phyloP scores from a whole-genome alignment of 1,140 invertebrate species.

The Aphelinus certus region DNA sequence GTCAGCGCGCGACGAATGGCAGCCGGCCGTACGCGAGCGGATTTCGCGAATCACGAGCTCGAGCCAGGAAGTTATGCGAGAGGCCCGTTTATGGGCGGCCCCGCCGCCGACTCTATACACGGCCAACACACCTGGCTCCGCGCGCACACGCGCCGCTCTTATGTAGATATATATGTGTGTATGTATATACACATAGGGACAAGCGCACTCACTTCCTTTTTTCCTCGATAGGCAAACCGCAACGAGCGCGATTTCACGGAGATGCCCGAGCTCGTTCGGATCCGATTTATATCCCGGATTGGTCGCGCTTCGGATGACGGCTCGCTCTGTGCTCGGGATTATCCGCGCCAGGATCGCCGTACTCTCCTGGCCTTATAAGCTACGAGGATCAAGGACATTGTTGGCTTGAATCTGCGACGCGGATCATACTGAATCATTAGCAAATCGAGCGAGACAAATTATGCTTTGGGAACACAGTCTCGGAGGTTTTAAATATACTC shows the following conservation, averaged over 20 bases:
- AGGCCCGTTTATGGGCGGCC: conserved; percentile 26
- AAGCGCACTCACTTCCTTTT: conserved; percentile 1
- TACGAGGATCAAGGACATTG: no score
- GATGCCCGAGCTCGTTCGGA: conserved; percentile 9
- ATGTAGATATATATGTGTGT: neutral
- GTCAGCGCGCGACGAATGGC: no score
- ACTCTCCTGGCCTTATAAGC: no score
- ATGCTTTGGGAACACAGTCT: no score
- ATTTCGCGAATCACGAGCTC: conserved; percentile 31
- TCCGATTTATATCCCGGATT: neutral
- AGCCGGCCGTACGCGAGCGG: no score
- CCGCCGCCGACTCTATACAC: neutral
- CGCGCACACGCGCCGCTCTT: neutral
- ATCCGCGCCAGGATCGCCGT: no score
- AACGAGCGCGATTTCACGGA: neutral
- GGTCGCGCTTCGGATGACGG: neutral
- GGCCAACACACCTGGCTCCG: conserved; percentile 9
- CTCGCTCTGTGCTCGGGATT: no score
- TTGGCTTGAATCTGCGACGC: no score
- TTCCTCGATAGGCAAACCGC: neutral
- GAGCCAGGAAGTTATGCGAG: conserved; percentile 28
- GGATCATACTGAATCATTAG: no score
- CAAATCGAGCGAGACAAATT: no score
- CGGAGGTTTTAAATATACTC: no score
- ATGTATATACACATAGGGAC: neutral